Evolutionary conservation across 1,140 invertebrate genomes (phyloP).

Genomic region (Procambarus clarkii): DNA sequence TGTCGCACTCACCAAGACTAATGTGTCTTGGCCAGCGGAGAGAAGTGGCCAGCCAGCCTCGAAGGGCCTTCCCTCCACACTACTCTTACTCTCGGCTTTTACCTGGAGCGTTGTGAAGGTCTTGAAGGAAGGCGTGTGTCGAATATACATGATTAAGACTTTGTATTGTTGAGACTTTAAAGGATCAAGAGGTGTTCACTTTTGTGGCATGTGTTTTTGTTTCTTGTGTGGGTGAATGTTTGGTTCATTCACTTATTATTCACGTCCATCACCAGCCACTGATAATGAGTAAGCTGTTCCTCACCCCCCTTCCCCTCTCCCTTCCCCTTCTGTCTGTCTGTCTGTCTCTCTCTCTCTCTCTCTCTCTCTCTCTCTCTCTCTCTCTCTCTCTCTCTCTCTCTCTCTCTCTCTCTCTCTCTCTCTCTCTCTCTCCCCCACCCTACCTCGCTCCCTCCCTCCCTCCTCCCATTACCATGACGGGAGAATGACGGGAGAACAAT

Average conservation of each 20-base stretch:
- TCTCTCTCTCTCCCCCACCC: constrained; percentile 10
- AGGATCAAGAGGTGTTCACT: background rate
- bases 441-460: too few species aligned
- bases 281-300: too few species aligned
- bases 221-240: background rate
- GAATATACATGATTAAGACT: too few species aligned
- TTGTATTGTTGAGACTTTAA: too few species aligned
- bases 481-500: too few species aligned
- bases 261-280: too few species aligned
- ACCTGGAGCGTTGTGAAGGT: background rate
- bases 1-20: constrained; percentile 54
- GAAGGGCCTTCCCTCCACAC: background rate
- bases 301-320: too few species aligned
- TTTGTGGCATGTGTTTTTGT: background rate
- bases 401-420: background rate
- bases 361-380: too few species aligned
- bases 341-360: background rate
- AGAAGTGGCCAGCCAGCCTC: constrained; percentile 19
- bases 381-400: too few species aligned
- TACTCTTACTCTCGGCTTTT: too few species aligned
- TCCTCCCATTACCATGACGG: too few species aligned
- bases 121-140: background rate
- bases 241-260: too few species aligned
- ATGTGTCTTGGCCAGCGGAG: constrained; percentile 36
- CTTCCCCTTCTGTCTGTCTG: background rate